Evolutionary conservation across 2,888 invertebrate genomes (phyloP), one percentile per base, ranked within the genome.

Genomic region (Drosophila glabriapex): DNA sequence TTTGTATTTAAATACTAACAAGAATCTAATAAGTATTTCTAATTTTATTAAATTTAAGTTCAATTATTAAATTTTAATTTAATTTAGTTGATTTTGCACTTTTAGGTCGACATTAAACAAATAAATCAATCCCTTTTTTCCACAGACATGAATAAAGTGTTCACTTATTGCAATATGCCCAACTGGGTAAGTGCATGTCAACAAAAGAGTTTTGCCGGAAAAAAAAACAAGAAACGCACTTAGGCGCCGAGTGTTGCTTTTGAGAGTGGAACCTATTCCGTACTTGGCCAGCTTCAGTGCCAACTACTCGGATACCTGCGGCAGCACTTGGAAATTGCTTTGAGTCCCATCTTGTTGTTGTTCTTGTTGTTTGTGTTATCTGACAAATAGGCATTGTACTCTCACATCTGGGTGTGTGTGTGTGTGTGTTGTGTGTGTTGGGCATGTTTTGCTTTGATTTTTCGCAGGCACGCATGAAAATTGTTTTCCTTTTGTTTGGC

Each of bases 401-500:
- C 28, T 33, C 3, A 14, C 19, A n/a, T 28, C 9, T 16, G 2
- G 19, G 14, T 19, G 19, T 74, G 43, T 64, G 14, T 41, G 66
- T 74, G 50, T 59, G 7, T 56, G 35, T 62, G 35, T 54, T 54
- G 37, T 59, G 39, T 59, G 19, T 56, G 53, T 41, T 31, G 28
- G 61, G 50, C 50, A 35, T 70, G 43, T 65, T 78, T 77, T 69
- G 73, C 80, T 89, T 89, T 87, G 82, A 82, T 82, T 87, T 83
- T 80, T 80, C 55, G 65, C 80, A 82, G 77, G 87, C 84, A 87
- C 86, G 86, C 89, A 90, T 89, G 84, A 89, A 87, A 87, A 87
- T 90, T 81, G 91, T 87, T 87, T 87, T 87, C 76, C 91, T 72
- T 90, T 89, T 87, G 91, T 87, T 79, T 81, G 77, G 62, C 70